Evolutionary conservation across 2,888 invertebrate species (phyloP), one percentile per base, ranked within the genome.

Genomic region (Hylaea fasciaria): DNA sequence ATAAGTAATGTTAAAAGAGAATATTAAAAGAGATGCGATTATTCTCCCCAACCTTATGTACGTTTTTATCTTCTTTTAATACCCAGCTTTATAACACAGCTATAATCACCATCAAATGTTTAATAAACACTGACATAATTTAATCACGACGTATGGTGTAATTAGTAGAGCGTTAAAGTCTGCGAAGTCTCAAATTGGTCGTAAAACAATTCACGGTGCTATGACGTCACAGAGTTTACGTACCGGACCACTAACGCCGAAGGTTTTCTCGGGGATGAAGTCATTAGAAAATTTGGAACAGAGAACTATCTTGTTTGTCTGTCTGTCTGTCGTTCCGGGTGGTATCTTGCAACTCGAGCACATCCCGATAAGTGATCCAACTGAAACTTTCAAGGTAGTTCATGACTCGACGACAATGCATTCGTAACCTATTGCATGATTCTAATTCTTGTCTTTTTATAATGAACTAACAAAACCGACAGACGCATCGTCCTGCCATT

Each of bases 101-200:
- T 32, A 9, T 29, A 39, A 29, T 40, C 39, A 43, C 46, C 44
- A 60, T 60, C 40, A 55, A 60, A 50, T 16, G 55, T 54, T 47
- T 37, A 54, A 46, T 54, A 49, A 56, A 50, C 56, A 45, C 12
- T 45, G 40, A 49, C 52, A 49, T 57, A 40, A 53, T 62, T 45
- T 50, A 62, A 57, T 62, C 16, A 56, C 17, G 39, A 39, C 57
- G 39, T 44, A 48, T 35, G 28, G 39, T 51, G 69, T 69, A 66
- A 69, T 69, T 66, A 66, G 66, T 63, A 52, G 60, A 46, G 59
- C 55, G 50, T 65, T 57, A 64, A 65, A 53, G 52, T 57, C 66
- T 66, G 65, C 51, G 46, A 65, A 62, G 66, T 66, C 65, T 69
- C 69, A 52, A 50, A 69, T 66, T 57, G 69, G 47, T 44, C 58